Evolutionary conservation across 2,888 invertebrate species (phyloP).

Genomic region (Tetragnatha montana): DNA sequence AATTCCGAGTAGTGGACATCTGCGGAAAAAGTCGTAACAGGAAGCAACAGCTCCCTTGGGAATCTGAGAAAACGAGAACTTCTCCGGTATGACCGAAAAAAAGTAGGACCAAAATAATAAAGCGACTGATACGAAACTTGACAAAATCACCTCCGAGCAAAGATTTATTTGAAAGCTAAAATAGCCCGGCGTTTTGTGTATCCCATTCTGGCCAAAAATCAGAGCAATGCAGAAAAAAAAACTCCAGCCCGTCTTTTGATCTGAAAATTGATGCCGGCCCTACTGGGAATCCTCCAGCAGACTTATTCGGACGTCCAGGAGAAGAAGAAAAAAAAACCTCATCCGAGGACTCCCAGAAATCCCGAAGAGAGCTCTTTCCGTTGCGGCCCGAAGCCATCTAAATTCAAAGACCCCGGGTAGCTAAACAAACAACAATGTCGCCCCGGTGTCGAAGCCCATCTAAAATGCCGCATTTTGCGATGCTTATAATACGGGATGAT

Average conservation of each 20-base stretch:
- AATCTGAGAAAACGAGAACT: neutral
- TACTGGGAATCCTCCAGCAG: slow-evolving; percentile 36
- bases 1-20: neutral
- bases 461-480: neutral
- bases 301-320: slow-evolving; percentile 22
- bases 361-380: neutral
- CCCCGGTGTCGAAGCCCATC: neutral
- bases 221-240: neutral
- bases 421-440: neutral
- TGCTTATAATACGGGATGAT: neutral
- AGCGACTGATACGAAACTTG: slow-evolving; percentile 16
- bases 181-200: slow-evolving; percentile 34
- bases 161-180: slow-evolving; percentile 2
- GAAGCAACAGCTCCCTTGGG: neutral
- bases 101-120: neutral
- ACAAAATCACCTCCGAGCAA: slow-evolving; percentile 5
- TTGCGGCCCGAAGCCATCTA: slow-evolving; percentile 38
- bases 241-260: slow-evolving; percentile 15
- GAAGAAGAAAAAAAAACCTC: neutral
- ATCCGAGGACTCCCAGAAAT: neutral
- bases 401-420: slow-evolving; percentile 19
- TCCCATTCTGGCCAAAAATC: neutral
- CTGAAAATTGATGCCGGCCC: slow-evolving; percentile 36
- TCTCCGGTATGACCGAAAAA: neutral
- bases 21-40: neutral